Conservation (phyloP, 2,888 invertebrate species). For the Dynastes tityus region DNA sequence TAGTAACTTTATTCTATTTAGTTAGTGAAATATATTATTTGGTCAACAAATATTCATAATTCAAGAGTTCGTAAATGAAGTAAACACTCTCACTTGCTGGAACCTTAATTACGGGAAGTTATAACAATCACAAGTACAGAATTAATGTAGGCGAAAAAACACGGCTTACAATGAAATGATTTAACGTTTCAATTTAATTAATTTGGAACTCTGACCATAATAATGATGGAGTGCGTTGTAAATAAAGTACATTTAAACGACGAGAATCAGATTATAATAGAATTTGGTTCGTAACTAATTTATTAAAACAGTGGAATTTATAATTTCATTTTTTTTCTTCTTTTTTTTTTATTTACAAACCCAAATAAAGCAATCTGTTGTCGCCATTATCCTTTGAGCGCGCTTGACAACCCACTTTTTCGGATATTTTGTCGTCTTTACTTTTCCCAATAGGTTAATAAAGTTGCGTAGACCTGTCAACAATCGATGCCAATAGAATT, state of each 20-base stretch:
- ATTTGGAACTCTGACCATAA: slow-evolving; percentile 13
- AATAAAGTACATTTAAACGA: slow-evolving; percentile 10
- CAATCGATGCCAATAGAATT: slow-evolving; percentile 20
- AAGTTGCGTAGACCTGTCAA: slow-evolving; percentile 28
- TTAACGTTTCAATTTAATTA: slow-evolving; percentile 41
- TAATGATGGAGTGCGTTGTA: background rate
- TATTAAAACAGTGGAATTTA: background rate
- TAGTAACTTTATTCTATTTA: too few species aligned
- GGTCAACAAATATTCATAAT: background rate
- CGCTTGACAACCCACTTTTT: background rate
- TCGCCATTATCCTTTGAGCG: slow-evolving; percentile 1
- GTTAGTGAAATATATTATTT: too few species aligned
- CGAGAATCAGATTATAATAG: background rate
- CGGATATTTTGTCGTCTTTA: slow-evolving; percentile 18
- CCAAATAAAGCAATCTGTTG: background rate
- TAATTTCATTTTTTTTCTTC: background rate
- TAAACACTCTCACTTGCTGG: background rate
- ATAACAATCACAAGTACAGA: slow-evolving; percentile 32
- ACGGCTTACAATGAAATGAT: slow-evolving; percentile 34
- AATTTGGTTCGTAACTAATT: slow-evolving; percentile 13
- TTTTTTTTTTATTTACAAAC: background rate
- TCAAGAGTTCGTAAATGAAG: background rate
- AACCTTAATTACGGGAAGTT: slow-evolving; percentile 28
- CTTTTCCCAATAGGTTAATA: slow-evolving; percentile 36
- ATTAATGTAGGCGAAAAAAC: slow-evolving; percentile 41